Evolutionary conservation across 2,113 vertebrate species (phyloP), one percentile per base, ranked within the genome.

Genomic region (Eidolon helvum): DNA sequence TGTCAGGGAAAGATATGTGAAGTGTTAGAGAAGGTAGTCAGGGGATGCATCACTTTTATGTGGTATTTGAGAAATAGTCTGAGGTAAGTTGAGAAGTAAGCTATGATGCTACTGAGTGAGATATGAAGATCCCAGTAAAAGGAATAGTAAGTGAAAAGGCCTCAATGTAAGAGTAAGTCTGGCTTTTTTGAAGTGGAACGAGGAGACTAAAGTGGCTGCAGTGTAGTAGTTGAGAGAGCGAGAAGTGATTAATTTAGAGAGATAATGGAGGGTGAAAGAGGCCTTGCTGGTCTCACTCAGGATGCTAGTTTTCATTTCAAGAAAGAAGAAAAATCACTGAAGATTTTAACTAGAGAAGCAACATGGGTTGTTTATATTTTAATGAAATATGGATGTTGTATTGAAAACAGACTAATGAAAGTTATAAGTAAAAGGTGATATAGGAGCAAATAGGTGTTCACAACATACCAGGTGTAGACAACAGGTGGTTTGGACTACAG

Each of bases 31-130:
- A 18, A 1, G 3, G 16, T 40, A 12, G 14, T 18, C 18, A 75
- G n/a, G 2, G 16, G 19, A 11, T n/a, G 15, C 4, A 1, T 50
- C 10, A 50, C 8, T 77, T 2, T 38, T 21, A 35, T 5, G 8
- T 55, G 24, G 61, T 19, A 4, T 30, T 43, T 57, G 26, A 48
- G 53, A 48, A 83, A 35, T 2, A 30, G 21, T 68, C 30, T 65
- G 12, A 50, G 21, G 28, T 18, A 30, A 22, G 10, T 50, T 5
- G n/a, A 21, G 3, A 65, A 50, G 3, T 26, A 5, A 43, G 28
- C 5, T 6, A 4, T 4, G 7, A 1, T 43, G 22, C 0, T 35
- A 10, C 3, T 6, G 12, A 2, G 7, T 69, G 50, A 38, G 1
- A n/a, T 21, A 3, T 4, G 63, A 63, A 1, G 2, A 45, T 72